Base-by-base conservation (phyloP, 2,888 invertebrate species). In the Xestobium rufovillosum region DNA sequence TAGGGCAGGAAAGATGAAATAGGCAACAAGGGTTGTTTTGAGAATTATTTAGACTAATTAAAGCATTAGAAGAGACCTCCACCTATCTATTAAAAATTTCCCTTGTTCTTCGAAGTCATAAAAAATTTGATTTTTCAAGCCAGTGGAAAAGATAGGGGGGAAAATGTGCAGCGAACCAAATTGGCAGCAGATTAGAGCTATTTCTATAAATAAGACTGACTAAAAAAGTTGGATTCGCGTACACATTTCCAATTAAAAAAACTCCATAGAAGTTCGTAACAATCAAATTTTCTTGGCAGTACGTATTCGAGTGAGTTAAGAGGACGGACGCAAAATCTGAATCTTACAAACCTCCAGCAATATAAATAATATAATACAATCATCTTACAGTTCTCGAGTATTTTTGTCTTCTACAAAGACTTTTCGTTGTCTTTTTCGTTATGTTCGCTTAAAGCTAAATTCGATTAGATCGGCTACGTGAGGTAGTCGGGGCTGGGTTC, bases 401-500 rank as follows among this genome's bases (percentile, higher is more conserved):
- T 19, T 19, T 19, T 19, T n/a, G 23, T 19, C 6, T 19, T 19
- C 23, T 19, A 19, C 23, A 8, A 8, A 19, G n/a, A 19, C 6
- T 6, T n/a, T 19, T 8, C 23, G 23, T 19, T 19, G n/a, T 8
- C 6, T 8, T 19, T n/a, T 19, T n/a, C n/a, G 23, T 6, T 19
- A 8, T 19, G n/a, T n/a, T 19, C 6, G 6, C 23, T 19, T n/a
- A n/a, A n/a, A n/a, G n/a, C 14, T n/a, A n/a, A n/a, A n/a, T n/a
- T n/a, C n/a, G n/a, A n/a, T n/a, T n/a, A n/a, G n/a, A n/a, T n/a
- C n/a, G 23, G 23, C 61, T 66, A 75, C 60, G 75, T 75, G 65
- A 74, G 75, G 71, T 86, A 86, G 68, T 86, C 86, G 43, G 85
- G 85, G 55, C 83, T 81, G 50, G 85, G 86, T 67, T 85, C 84